Evolutionary conservation across 2,797 vertebrate genomes (phyloP).

Genomic region (Gallinago nigripennis): DNA sequence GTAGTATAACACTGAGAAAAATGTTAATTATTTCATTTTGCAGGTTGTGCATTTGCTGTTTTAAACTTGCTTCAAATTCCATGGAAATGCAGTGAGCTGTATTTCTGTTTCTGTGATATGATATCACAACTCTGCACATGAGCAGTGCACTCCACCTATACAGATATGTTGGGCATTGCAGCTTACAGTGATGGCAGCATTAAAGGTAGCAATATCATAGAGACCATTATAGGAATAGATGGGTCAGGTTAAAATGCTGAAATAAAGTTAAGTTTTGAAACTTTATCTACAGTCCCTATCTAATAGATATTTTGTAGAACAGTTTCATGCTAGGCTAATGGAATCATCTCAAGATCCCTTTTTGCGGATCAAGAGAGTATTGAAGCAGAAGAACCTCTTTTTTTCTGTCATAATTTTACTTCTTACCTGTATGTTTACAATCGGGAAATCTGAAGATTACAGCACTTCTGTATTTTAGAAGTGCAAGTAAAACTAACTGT

Average conservation of each 20-base stretch:
- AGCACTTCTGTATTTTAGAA: neutral
- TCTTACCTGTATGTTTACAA: neutral
- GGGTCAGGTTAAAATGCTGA: neutral
- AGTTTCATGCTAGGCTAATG: neutral
- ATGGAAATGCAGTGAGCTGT: neutral
- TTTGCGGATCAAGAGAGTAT: neutral
- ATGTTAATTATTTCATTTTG: neutral
- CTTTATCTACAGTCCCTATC: neutral
- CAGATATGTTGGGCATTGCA: neutral
- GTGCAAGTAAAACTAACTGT: neutral
- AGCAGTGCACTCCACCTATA: neutral
- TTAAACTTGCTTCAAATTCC: neutral
- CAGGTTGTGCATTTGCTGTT: neutral
- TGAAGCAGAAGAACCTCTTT: neutral
- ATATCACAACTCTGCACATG: neutral
- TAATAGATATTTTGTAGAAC: neutral
- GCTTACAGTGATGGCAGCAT: neutral
- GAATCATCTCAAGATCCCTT: neutral
- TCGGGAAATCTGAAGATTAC: neutral
- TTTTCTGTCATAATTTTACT: neutral
- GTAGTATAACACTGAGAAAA: neutral
- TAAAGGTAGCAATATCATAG: neutral
- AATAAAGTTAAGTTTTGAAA: neutral
- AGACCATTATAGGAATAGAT: neutral
- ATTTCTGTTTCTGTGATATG: neutral